Evolutionary conservation across 2,888 invertebrate species (phyloP).

Genomic region (Gasteruption jaculator): DNA sequence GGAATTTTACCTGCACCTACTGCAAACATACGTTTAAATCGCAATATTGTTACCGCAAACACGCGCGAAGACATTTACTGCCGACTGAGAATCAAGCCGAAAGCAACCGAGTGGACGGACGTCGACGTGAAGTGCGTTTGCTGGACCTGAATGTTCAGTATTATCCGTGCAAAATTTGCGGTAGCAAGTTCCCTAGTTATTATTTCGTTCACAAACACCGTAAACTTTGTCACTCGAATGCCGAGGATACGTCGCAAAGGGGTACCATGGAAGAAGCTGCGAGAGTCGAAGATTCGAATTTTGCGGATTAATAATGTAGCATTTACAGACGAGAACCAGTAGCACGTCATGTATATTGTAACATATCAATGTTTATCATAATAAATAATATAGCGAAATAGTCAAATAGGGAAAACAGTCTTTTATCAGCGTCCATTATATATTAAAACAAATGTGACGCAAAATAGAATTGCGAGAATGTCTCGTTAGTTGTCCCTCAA

Average conservation of each 20-base stretch:
- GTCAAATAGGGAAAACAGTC: no score
- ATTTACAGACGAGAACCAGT: no score
- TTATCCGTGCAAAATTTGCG: slow-evolving; percentile 90
- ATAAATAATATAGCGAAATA: no score
- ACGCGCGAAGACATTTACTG: slow-evolving; percentile 56
- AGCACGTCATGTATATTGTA: no score
- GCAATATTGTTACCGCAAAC: slow-evolving; percentile 81
- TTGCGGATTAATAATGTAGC: no score
- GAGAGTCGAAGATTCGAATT: no score
- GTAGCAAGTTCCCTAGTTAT: slow-evolving; percentile 87
- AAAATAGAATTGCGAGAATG: no score
- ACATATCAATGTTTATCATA: no score
- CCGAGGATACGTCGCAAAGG: slow-evolving; percentile 38
- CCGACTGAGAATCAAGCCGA: slow-evolving; percentile 24
- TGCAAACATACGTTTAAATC: slow-evolving; percentile 79
- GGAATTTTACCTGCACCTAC: slow-evolving; percentile 65
- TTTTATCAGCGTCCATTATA: no score
- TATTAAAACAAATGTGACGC: no score
- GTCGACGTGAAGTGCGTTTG: slow-evolving; percentile 59
- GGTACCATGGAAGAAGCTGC: no score
- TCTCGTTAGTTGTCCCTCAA: no score
- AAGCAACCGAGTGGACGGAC: slow-evolving; percentile 43
- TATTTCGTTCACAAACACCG: slow-evolving; percentile 92
- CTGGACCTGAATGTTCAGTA: slow-evolving; percentile 80
- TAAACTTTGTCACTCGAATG: slow-evolving; percentile 75